Evolutionary conservation across 23 tunicate species (phyloP).

Genomic region (Styela plicata): DNA sequence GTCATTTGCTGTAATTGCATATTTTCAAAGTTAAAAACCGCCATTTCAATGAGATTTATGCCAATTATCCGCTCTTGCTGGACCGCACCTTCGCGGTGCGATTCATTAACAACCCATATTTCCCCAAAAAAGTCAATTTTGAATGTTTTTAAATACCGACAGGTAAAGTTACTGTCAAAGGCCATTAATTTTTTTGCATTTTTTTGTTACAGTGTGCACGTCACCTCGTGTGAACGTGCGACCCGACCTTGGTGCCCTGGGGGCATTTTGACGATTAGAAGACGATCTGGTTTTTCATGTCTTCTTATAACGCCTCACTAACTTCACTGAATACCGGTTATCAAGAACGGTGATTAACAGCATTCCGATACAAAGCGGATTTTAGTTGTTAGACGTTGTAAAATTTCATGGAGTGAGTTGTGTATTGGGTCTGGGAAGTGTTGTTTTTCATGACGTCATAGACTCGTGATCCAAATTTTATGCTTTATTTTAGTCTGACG

Average conservation of each 20-base stretch:
- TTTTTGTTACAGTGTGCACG: not conserved
- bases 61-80: no score
- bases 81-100: no score
- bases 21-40: no score
- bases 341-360: not conserved
- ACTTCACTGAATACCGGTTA: not conserved
- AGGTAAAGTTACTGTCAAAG: not conserved
- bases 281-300: not conserved
- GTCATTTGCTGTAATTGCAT: no score
- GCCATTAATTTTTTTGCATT: not conserved
- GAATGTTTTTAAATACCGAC: not conserved
- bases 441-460: no score
- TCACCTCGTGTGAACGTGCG: not conserved
- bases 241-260: not conserved
- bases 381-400: not conserved
- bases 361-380: not conserved
- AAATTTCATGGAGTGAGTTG: not conserved
- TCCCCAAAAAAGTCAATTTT: not conserved
- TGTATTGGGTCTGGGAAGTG: no score
- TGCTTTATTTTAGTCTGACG: no score
- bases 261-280: not conserved
- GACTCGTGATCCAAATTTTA: no score
- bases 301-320: not conserved
- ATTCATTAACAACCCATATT: not conserved
- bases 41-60: no score